Base-by-base conservation (phyloP, 2,113 vertebrate genomes). In the Ariopsis seemanni region DNA sequence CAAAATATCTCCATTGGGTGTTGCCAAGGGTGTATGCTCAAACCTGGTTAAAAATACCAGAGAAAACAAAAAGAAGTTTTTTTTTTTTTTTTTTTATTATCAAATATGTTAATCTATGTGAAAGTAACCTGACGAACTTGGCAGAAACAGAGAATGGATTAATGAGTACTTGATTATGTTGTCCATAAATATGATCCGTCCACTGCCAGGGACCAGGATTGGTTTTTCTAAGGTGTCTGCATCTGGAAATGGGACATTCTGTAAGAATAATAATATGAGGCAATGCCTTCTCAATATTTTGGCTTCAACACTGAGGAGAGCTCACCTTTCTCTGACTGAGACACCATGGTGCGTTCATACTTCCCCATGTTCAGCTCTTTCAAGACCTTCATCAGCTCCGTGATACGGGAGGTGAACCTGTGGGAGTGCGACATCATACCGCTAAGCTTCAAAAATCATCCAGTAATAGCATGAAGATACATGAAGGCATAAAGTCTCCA, bases 341-440 rank as follows among this genome's bases (percentile, higher is more conserved):
- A 94, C 53, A 99, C 92, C 98, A 99, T 99, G 65, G 98, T 99
- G 63, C 98, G 97, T 18, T 99, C 97, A 5, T 99, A 99, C 96
- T 94, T 98, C 88, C 98, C 98, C 87, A 92, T 86, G 83, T 99
- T 99, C 92, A 99, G 95, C 78, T 99, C 98, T 89, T 97, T 98
- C 78, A 99, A 94, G 85, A 99, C 98, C 89, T 96, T 97, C 94
- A 96, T 99, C 91, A 99, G 95, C 93, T 99, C 98, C 27, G 97
- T 98, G 93, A 99, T 99, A 50, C 98, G 96, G 89, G 97, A 92
- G 48, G 98, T 99, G 93, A 99, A 99, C 78, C 98, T 99, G 85
- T 55, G 86, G 2, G 7, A 57, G 9, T 22, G 4, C 6, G 27
- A 81, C 9, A 25, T 18, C 57, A 22, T 81, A 42, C 22, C 30